Evolutionary conservation across 2,888 invertebrate genomes (phyloP).

Genomic region (Drosophila atroscutellata): DNA sequence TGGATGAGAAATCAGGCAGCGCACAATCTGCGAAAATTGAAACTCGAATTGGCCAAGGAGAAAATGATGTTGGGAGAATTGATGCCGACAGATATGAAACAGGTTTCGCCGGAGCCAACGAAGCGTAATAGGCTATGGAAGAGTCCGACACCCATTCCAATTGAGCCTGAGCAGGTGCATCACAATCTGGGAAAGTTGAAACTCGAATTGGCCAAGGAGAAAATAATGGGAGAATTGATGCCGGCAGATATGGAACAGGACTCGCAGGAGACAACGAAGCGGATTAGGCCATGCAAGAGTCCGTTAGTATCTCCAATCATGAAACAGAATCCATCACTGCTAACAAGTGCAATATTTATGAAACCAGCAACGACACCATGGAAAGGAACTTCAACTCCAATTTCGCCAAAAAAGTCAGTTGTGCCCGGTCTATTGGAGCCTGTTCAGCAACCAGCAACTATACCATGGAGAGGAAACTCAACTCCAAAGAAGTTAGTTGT

Average conservation of each 20-base stretch:
- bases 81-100: background rate
- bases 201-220: background rate
- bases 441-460: background rate
- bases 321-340: background rate
- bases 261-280: background rate
- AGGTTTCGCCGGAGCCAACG: background rate
- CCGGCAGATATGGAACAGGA: background rate
- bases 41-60: background rate
- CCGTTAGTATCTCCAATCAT: background rate
- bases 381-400: background rate
- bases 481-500: background rate
- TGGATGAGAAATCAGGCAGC: slow-evolving; percentile 2
- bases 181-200: background rate
- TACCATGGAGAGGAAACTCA: background rate
- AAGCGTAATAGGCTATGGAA: background rate
- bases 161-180: background rate
- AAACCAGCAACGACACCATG: background rate
- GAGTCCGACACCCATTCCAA: background rate
- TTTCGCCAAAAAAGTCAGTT: background rate
- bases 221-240: background rate
- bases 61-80: background rate
- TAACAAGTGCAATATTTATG: background rate
- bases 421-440: background rate
- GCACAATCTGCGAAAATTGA: background rate
- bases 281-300: background rate